Conservation (phyloP, 2,113 vertebrate species). For the Ahaetulla prasina region DNA sequence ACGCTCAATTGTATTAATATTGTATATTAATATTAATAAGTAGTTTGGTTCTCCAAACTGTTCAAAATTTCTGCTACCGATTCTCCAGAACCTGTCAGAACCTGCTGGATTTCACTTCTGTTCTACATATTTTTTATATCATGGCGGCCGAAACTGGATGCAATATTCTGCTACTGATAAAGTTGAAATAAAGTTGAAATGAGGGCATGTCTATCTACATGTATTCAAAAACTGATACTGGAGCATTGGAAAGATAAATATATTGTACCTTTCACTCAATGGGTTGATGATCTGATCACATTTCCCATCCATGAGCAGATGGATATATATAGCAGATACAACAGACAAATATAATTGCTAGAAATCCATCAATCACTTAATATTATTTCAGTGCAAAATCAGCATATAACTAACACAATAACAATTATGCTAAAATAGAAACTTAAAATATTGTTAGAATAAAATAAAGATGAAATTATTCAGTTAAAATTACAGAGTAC, state of each 20-base stretch:
- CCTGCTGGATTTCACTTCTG: no score
- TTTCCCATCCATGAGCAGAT: background rate
- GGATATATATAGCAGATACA: background rate
- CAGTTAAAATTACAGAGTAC: background rate
- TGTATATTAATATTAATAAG: no score
- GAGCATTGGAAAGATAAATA: background rate
- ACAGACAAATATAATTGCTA: constrained; percentile 20
- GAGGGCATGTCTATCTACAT: background rate
- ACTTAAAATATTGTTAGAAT: background rate
- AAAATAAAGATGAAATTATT: background rate
- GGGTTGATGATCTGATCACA: background rate
- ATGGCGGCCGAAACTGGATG: background rate
- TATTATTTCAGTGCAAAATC: background rate
- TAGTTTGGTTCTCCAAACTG: no score
- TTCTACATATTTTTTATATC: background rate
- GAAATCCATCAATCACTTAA: constrained; percentile 28
- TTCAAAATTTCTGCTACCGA: no score
- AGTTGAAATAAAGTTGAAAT: background rate
- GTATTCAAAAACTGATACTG: background rate
- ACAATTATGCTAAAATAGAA: background rate
- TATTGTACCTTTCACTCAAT: background rate
- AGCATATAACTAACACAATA: background rate
- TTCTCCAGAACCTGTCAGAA: no score
- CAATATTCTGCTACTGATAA: background rate
- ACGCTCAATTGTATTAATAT: no score